Conservation (phyloP, 2,797 vertebrate species). For the Antennarius maculatus region DNA sequence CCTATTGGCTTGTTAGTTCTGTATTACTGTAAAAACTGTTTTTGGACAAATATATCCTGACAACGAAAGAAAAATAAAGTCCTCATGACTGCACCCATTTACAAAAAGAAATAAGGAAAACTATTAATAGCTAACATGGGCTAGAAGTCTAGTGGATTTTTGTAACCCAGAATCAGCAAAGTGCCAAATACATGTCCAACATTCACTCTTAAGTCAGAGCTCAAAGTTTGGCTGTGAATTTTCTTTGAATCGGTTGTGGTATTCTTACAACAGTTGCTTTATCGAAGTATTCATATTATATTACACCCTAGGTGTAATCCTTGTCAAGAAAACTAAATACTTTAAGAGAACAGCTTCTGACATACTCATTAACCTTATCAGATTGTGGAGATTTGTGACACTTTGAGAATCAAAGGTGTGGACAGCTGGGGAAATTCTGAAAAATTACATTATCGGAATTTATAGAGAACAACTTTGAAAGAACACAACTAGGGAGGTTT, state of each 20-base stretch:
- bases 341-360: background rate
- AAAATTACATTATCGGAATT: too few species aligned
- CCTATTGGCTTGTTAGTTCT: too few species aligned
- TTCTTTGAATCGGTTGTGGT: background rate
- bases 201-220: too few species aligned
- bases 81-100: background rate
- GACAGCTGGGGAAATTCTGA: conserved; percentile 26
- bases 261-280: background rate
- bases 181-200: too few species aligned
- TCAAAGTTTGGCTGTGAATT: background rate
- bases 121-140: background rate
- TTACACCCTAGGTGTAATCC: background rate
- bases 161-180: too few species aligned
- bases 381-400: conserved; percentile 9
- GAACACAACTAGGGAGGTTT: too few species aligned
- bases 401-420: background rate
- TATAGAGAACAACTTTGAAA: too few species aligned
- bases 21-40: too few species aligned
- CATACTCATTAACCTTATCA: conserved; percentile 18
- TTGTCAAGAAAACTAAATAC: conserved; percentile 14
- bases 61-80: background rate
- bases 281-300: background rate
- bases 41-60: too few species aligned
- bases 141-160: background rate
- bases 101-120: background rate